Evolutionary conservation across 2,888 invertebrate genomes (phyloP).

Genomic region (Aphidoletes aphidimyza): DNA sequence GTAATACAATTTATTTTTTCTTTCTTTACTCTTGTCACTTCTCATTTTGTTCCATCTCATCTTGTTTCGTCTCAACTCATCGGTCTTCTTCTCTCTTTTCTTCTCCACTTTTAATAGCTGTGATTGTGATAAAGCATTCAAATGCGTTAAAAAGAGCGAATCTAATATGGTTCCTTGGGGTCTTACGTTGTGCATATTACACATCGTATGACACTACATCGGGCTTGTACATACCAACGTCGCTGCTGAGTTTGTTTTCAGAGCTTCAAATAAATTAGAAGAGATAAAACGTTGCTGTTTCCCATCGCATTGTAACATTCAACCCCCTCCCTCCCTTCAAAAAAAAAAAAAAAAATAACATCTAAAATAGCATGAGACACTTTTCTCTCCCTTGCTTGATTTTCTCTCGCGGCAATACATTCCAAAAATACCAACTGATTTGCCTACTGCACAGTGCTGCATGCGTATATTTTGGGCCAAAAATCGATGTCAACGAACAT

Average conservation of each 20-base stretch:
- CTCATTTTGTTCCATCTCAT: not conserved
- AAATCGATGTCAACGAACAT: not conserved
- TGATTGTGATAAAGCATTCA: slow-evolving; percentile 43
- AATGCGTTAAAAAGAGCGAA: slow-evolving; percentile 35
- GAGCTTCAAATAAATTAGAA: slow-evolving; percentile 10
- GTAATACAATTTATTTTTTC: no score
- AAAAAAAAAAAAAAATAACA: slow-evolving; percentile 3
- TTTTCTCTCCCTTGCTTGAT: not conserved
- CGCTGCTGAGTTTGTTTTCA: slow-evolving; percentile 11
- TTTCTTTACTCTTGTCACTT: not conserved
- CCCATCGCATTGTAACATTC: not conserved
- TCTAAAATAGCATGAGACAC: not conserved
- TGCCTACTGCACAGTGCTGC: not conserved
- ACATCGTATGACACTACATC: not conserved
- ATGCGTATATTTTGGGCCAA: not conserved
- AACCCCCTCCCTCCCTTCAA: no score
- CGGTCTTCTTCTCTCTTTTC: not conserved
- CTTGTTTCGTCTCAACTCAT: not conserved
- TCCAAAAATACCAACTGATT: not conserved
- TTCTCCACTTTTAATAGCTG: slow-evolving; percentile 35
- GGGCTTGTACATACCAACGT: not conserved
- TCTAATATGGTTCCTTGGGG: slow-evolving; percentile 9
- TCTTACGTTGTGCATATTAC: not conserved
- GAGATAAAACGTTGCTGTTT: slow-evolving; percentile 32
- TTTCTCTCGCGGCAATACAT: not conserved